Evolutionary conservation across 2,113 vertebrate genomes (phyloP).

Genomic region (Gymnorhina tibicen): DNA sequence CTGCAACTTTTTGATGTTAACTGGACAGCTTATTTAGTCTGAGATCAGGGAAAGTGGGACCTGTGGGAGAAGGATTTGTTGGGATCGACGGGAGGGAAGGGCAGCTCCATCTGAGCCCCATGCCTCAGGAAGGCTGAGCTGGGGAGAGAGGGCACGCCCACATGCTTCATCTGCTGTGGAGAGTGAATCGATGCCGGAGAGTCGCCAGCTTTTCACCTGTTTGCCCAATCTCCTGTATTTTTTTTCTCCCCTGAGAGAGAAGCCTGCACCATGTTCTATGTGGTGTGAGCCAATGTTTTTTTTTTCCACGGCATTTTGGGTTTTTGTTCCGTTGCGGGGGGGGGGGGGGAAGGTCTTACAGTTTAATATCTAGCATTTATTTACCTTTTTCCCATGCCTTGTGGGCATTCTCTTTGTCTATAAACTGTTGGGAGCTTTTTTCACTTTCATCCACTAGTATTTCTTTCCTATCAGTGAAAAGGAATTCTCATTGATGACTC

Average conservation of each 20-base stretch:
- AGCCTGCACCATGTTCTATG: accelerated
- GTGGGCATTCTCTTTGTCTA: not conserved
- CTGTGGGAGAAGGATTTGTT: not conserved
- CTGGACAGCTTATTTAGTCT: not conserved
- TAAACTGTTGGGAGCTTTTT: not conserved
- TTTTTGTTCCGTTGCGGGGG: accelerated
- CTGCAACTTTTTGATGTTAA: accelerated
- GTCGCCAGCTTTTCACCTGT: accelerated
- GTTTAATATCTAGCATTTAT: not conserved
- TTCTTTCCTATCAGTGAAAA: not conserved
- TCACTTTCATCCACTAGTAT: not conserved
- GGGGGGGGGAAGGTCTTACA: not conserved
- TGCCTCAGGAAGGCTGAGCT: accelerated
- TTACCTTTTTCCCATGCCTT: not conserved
- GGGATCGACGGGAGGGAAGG: accelerated
- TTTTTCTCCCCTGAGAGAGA: not conserved
- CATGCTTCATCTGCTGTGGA: not conserved
- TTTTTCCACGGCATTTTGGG: not conserved
- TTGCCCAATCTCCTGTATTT: not conserved
- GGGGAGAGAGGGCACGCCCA: accelerated
- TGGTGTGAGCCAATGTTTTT: not conserved
- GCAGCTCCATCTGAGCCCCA: accelerated
- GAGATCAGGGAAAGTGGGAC: accelerated
- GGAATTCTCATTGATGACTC: too few relatives aligned
- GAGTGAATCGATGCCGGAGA: accelerated